These are phyloP conservation scores for Matsumyia berberina DNA, from an alignment of 2,888 invertebrate genomes.

Conservation along the genomic window DNA sequence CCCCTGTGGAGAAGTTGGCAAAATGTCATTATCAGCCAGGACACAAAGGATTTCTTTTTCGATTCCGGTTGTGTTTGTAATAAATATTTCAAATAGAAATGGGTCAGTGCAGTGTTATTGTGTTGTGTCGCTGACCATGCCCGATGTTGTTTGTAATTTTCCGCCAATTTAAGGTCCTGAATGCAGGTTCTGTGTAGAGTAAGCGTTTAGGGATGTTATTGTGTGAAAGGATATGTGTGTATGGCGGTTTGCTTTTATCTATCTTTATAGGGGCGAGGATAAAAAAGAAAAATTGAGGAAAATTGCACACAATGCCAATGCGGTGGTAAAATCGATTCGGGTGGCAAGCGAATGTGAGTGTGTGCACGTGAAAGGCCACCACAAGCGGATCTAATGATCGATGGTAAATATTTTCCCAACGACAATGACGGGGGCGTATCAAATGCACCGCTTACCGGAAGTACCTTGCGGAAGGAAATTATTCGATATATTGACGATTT, in stretches of 20 bases:
- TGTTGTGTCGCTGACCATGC: constrained; percentile 64
- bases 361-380: constrained; percentile 66
- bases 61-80: constrained; percentile 52
- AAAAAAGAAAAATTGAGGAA: constrained; percentile 4
- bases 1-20: constrained; percentile 70
- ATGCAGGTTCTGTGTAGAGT: neutral
- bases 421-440: constrained; percentile 62
- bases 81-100: constrained; percentile 69
- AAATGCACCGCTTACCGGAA: constrained; percentile 69
- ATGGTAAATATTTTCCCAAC: constrained; percentile 70
- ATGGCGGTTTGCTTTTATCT: constrained; percentile 66
- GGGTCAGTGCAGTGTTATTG: constrained; percentile 51
- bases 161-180: constrained; percentile 64
- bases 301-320: constrained; percentile 43
- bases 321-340: constrained; percentile 67
- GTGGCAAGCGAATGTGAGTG: constrained; percentile 41
- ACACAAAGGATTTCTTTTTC: constrained; percentile 43
- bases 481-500: constrained; percentile 64
- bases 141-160: constrained; percentile 74
- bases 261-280: neutral
- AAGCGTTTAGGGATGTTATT: constrained; percentile 3
- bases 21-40: constrained; percentile 72
- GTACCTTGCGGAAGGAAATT: constrained; percentile 64
- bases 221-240: constrained; percentile 33
- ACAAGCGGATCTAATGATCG: constrained; percentile 74